A percentile compares a stretch with the other conserved stretches of the same genome.
phyloP scores from a whole-genome alignment of 1,140 invertebrate genomes.

The Pinna nobilis region DNA sequence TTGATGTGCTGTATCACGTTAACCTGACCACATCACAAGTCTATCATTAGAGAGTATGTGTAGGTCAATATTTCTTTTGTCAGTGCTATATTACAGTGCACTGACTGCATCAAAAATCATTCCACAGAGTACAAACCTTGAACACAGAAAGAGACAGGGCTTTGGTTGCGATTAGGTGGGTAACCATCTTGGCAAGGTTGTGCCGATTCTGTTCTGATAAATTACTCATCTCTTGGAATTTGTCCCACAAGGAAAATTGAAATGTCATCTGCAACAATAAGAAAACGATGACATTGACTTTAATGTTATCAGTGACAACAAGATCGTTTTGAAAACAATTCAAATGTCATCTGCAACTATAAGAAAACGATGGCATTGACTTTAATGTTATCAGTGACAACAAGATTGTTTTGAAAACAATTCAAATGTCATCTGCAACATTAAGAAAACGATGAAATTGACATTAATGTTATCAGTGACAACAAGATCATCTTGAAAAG shows the following conservation, averaged over 20 bases:
- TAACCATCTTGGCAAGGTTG: slow-evolving; percentile 88
- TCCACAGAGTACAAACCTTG: slow-evolving; percentile 80
- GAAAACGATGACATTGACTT: background rate
- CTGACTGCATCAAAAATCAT: background rate
- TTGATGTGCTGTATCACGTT: background rate
- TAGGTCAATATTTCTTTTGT: background rate
- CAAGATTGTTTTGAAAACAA: too few species aligned
- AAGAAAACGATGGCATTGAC: too few species aligned
- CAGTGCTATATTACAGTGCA: background rate
- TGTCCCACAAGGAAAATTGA: slow-evolving; percentile 94
- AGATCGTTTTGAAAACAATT: too few species aligned
- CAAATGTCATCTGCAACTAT: too few species aligned
- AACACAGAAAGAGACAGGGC: slow-evolving; percentile 88
- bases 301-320: too few species aligned
- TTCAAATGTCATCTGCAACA: too few species aligned
- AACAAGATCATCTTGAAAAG: too few species aligned
- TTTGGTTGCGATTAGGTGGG: slow-evolving; percentile 86
- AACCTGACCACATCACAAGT: background rate
- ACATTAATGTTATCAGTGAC: too few species aligned
- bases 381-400: too few species aligned
- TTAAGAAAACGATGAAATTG: too few species aligned
- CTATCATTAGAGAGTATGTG: background rate
- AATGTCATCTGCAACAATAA: slow-evolving; percentile 84
- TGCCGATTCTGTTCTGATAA: slow-evolving; percentile 80
- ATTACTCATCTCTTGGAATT: slow-evolving; percentile 86